phyloP scores from a whole-genome alignment of 2,888 invertebrate species.

The Polyommatus icarus region DNA sequence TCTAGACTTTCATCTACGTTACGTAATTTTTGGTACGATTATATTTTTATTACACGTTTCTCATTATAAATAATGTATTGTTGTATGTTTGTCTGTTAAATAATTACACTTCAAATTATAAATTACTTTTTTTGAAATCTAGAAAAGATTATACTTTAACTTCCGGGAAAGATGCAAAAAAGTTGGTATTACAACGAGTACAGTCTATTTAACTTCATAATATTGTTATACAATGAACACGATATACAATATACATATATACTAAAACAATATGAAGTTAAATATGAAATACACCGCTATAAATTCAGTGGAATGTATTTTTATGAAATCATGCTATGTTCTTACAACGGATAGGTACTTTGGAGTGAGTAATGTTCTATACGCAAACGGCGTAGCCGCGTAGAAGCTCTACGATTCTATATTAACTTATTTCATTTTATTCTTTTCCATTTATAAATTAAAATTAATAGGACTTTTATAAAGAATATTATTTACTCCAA shows the following conservation, averaged over 20 bases:
- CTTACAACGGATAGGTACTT: slow-evolving; percentile 2
- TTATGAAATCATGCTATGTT: slow-evolving; percentile 25
- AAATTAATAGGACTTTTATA: neutral
- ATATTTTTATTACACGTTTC: neutral
- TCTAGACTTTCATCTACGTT: neutral
- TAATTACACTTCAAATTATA: too few species aligned
- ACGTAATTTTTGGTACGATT: too few species aligned
- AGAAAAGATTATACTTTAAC: too few species aligned
- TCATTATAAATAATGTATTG: too few species aligned
- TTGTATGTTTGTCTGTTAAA: too few species aligned
- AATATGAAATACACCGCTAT: neutral
- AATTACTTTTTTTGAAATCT: too few species aligned
- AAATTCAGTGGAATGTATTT: slow-evolving; percentile 18
- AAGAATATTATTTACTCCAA: neutral
- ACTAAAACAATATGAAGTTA: neutral
- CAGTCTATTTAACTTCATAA: too few species aligned
- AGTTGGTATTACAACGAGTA: too few species aligned
- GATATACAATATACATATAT: too few species aligned
- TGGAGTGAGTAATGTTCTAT: neutral
- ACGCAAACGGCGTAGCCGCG: neutral
- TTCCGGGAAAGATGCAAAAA: too few species aligned
- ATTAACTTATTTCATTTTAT: neutral
- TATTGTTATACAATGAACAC: too few species aligned
- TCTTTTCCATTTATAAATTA: neutral
- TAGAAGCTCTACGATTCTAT: neutral